phyloP scores from a whole-genome alignment of 2,888 invertebrate species.

The Thymelicus acteon region DNA sequence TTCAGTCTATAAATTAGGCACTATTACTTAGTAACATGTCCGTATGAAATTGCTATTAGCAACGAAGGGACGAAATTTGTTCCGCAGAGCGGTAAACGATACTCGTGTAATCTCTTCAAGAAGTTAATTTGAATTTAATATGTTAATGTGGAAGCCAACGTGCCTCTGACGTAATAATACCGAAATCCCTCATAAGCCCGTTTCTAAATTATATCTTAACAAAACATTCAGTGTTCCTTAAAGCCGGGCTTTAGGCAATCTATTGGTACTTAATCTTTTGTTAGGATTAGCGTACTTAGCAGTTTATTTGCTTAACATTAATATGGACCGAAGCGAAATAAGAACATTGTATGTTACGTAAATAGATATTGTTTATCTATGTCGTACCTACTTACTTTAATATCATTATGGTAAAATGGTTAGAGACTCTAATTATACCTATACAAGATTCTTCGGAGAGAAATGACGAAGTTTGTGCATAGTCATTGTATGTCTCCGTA shows the following conservation, averaged over 20 bases:
- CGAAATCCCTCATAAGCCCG: slow-evolving; percentile 41
- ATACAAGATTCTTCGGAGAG: too few species aligned
- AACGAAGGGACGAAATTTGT: slow-evolving; percentile 29
- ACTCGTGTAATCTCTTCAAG: slow-evolving; percentile 37
- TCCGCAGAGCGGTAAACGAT: slow-evolving; percentile 19
- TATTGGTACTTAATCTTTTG: slow-evolving; percentile 38
- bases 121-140: slow-evolving; percentile 42
- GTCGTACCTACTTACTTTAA: too few species aligned
- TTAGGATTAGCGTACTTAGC: slow-evolving; percentile 28
- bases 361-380: neutral
- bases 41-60: slow-evolving; percentile 37
- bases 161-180: slow-evolving; percentile 41
- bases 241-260: slow-evolving; percentile 31
- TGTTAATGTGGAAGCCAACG: slow-evolving; percentile 40
- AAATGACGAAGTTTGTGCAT: too few species aligned
- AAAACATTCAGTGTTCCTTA: slow-evolving; percentile 39
- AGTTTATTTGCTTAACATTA: slow-evolving; percentile 34
- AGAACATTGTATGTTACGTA: slow-evolving; percentile 2
- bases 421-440: too few species aligned
- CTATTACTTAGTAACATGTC: slow-evolving; percentile 27
- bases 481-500: too few species aligned
- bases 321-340: slow-evolving; percentile 1
- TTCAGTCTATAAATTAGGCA: slow-evolving; percentile 29
- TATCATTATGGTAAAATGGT: too few species aligned
- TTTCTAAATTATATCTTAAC: slow-evolving; percentile 42